Conservation (phyloP, 2,797 vertebrate species). For the Sebastes oblongus region DNA sequence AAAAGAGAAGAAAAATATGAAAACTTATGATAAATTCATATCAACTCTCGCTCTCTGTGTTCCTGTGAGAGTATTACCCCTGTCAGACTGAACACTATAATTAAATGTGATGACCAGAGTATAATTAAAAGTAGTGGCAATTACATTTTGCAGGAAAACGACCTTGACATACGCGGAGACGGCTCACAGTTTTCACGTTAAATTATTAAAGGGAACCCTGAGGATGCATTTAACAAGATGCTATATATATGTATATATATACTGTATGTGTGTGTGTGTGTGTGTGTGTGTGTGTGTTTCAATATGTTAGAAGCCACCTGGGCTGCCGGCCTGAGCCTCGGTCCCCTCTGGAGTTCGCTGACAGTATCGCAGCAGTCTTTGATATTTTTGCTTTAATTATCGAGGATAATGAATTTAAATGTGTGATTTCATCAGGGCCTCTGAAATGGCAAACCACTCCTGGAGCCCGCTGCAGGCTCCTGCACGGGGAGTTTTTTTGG, state of each 20-base stretch:
- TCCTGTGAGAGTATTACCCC: background rate
- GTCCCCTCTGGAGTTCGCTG: constrained; percentile 32
- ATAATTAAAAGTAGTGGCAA: constrained; percentile 42
- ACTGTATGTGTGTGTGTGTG: background rate
- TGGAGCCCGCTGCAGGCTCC: constrained; percentile 42
- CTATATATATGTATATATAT: constrained; percentile 32
- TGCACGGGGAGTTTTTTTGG: constrained; percentile 14
- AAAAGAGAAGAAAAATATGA: background rate
- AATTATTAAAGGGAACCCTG: constrained; percentile 43
- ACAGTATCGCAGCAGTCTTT: constrained; percentile 39
- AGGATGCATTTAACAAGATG: constrained; percentile 36
- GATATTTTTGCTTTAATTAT: constrained; percentile 71
- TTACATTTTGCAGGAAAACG: constrained; percentile 2
- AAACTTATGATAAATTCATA: background rate
- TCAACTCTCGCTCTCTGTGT: background rate
- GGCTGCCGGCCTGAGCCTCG: constrained; percentile 1
- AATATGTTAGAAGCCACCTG: constrained; percentile 34
- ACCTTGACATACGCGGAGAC: background rate
- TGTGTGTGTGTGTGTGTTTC: background rate
- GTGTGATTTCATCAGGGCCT: constrained; percentile 43
- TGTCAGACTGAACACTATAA: constrained; percentile 15
- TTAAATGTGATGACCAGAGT: constrained; percentile 34
- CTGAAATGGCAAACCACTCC: constrained; percentile 49
- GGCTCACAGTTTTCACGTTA: constrained; percentile 7
- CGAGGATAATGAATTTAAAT: constrained; percentile 68